Conservation (phyloP, 1,140 invertebrate species). For the Dendroctonus ponderosae region DNA sequence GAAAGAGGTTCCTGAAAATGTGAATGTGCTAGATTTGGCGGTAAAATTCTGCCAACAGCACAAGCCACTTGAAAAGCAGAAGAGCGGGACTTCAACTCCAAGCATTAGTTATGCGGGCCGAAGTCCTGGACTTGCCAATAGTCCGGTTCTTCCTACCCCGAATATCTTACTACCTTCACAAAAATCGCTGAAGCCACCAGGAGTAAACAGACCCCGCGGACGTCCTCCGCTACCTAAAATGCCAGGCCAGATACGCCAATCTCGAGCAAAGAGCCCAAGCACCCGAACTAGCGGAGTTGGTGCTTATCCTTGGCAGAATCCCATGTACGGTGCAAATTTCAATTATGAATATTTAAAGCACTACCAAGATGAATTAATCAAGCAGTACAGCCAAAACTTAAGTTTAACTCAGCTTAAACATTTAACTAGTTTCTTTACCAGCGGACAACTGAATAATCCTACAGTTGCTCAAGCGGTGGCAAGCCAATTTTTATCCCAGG, state of each 20-base stretch:
- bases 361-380: constrained; percentile 47
- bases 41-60: constrained; percentile 51
- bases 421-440: constrained; percentile 37
- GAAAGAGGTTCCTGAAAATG: constrained; percentile 48
- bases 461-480: constrained; percentile 30
- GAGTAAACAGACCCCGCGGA: constrained; percentile 44
- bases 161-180: constrained; percentile 26
- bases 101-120: constrained; percentile 16
- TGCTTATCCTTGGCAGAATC: constrained; percentile 40
- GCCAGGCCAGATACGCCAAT: constrained; percentile 36
- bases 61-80: constrained; percentile 43
- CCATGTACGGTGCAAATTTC: constrained; percentile 26
- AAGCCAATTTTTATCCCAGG: constrained; percentile 32
- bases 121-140: constrained; percentile 22
- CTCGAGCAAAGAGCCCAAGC: constrained; percentile 37
- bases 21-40: constrained; percentile 50
- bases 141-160: constrained; percentile 42
- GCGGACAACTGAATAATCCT: constrained; percentile 37
- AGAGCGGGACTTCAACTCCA: not conserved
- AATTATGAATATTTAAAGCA: constrained; percentile 44
- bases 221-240: constrained; percentile 46
- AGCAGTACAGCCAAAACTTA: constrained; percentile 47
- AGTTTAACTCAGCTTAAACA: constrained; percentile 39
- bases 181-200: constrained; percentile 41
- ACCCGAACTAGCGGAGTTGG: constrained; percentile 11